Evolutionary conservation across 2,797 vertebrate species (phyloP).

Genomic region (Pogonophryne albipinna): DNA sequence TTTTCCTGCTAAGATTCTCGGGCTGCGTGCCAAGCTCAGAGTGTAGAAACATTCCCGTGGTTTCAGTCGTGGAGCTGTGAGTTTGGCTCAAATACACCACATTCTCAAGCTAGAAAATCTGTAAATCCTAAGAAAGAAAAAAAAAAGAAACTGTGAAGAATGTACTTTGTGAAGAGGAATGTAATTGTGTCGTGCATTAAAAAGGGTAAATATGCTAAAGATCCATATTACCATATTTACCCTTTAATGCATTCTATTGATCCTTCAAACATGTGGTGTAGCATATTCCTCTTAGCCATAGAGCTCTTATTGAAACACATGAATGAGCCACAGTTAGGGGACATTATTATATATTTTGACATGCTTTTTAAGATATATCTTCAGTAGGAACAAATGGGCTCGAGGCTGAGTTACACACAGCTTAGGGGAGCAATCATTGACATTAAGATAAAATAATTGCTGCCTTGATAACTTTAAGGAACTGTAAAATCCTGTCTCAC

Average conservation of each 20-base stretch:
- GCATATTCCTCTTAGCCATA: not conserved
- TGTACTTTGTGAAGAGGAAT: not conserved
- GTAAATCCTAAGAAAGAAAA: not conserved
- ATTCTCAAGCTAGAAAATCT: not conserved
- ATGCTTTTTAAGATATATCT: not conserved
- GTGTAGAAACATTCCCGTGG: not conserved
- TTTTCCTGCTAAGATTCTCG: constrained; percentile 8
- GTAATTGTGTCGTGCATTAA: not conserved
- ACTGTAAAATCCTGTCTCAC: not conserved
- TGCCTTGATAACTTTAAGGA: not conserved
- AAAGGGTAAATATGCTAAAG: not conserved
- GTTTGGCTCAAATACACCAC: not conserved
- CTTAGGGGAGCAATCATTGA: not conserved
- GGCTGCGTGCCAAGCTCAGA: constrained; percentile 31
- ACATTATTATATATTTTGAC: not conserved
- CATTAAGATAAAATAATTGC: not conserved
- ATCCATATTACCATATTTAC: not conserved
- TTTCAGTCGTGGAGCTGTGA: constrained; percentile 16
- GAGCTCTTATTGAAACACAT: not conserved
- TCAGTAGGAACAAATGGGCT: not conserved
- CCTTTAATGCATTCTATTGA: constrained; percentile 13
- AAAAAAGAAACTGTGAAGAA: not conserved
- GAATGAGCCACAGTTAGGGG: not conserved
- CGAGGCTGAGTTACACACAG: not conserved
- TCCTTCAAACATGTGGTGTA: not conserved